These are phyloP conservation scores for Miichthys miiuy DNA, from an alignment of 2,797 vertebrate genomes.

Conservation along the genomic window DNA sequence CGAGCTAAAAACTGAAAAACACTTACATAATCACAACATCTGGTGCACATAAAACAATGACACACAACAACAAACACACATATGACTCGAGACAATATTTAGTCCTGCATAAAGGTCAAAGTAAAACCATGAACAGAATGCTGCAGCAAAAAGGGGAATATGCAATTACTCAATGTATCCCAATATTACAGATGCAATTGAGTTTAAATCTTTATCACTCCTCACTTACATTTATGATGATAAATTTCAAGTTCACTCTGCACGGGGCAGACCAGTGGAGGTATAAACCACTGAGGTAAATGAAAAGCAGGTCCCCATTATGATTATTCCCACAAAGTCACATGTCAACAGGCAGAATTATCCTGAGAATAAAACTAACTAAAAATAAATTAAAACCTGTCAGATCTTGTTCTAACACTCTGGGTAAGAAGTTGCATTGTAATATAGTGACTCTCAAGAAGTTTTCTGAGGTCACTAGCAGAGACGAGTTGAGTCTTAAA, in stretches of 20 bases:
- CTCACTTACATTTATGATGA: neutral
- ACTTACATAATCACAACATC: slow-evolving; percentile 63
- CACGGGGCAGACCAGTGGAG: neutral
- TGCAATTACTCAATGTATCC: neutral
- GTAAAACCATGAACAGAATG: slow-evolving; percentile 3
- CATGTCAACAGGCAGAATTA: slow-evolving; percentile 6
- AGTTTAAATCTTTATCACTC: neutral
- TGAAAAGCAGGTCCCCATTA: neutral
- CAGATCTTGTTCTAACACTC: slow-evolving; percentile 7
- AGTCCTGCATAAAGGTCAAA: neutral
- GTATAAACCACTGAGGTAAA: slow-evolving; percentile 17
- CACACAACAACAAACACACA: slow-evolving; percentile 9
- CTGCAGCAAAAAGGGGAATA: neutral
- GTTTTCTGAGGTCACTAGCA: slow-evolving; percentile 63
- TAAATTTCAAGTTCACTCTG: slow-evolving; percentile 4
- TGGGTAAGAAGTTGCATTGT: slow-evolving; percentile 13
- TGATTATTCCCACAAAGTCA: slow-evolving; percentile 1
- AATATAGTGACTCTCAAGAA: slow-evolving; percentile 35
- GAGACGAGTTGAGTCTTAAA: slow-evolving; percentile 55
- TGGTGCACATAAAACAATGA: slow-evolving; percentile 38
- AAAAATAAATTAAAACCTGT: slow-evolving; percentile 17
- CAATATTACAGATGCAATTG: neutral
- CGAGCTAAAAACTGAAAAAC: slow-evolving; percentile 18
- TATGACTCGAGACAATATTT: neutral
- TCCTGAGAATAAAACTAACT: neutral